Evolutionary conservation across 1,140 invertebrate genomes (phyloP).

Genomic region (Armadillidium nasatum): DNA sequence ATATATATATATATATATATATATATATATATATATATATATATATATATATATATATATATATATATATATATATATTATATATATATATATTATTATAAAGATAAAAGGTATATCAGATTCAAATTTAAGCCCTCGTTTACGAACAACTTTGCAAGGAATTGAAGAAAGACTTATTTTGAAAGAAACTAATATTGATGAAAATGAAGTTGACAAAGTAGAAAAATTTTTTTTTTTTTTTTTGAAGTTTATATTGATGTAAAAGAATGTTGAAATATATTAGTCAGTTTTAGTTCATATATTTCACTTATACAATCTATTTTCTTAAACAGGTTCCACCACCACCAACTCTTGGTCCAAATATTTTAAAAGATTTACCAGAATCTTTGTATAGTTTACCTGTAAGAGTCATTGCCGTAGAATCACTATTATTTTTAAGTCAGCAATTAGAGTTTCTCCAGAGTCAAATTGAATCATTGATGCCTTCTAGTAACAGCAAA

Average conservation of each 20-base stretch:
- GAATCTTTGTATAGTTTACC: constrained; percentile 66
- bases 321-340: constrained; percentile 53
- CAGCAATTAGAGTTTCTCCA: constrained; percentile 79
- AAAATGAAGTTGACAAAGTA: constrained; percentile 29
- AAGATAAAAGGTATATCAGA: constrained; percentile 44
- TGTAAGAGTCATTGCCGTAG: constrained; percentile 82
- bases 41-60: constrained; percentile 19
- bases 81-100: constrained; percentile 29
- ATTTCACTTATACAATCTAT: too few relatives aligned
- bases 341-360: constrained; percentile 65
- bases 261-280: too few relatives aligned
- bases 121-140: constrained; percentile 53
- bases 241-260: too few relatives aligned
- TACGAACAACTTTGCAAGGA: constrained; percentile 67
- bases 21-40: too few relatives aligned
- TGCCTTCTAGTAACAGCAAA: constrained; percentile 61
- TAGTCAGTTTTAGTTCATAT: too few relatives aligned
- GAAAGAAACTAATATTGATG: constrained; percentile 33
- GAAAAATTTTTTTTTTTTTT: neutral
- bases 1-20: neutral
- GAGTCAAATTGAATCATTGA: constrained; percentile 71
- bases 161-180: constrained; percentile 66
- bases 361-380: constrained; percentile 65
- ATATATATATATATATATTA: constrained; percentile 2
- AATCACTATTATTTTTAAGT: constrained; percentile 84